A percentile compares a stretch with the other conserved stretches of the same genome.
Evolutionary conservation across 2,113 vertebrate genomes (phyloP).

Genomic region (Panurus biarmicus): DNA sequence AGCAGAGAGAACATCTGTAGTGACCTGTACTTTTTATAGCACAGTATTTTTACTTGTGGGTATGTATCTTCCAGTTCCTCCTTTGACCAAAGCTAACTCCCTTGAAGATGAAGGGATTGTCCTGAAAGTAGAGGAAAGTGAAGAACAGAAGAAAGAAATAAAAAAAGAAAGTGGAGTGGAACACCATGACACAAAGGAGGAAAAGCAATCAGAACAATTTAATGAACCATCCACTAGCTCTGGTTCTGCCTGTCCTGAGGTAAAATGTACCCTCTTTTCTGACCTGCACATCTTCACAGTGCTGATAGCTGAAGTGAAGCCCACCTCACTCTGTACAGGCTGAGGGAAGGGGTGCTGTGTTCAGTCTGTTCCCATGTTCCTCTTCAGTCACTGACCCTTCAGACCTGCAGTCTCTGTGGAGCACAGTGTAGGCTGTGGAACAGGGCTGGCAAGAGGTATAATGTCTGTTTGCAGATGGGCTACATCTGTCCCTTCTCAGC

Average conservation of each 20-base stretch:
- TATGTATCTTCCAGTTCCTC: conserved; percentile 54
- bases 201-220: conserved; percentile 46
- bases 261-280: background rate
- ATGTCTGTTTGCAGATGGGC: background rate
- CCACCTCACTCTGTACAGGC: background rate
- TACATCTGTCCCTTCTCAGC: background rate
- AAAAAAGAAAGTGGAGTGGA: conserved; percentile 53
- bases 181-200: conserved; percentile 8
- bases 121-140: conserved; percentile 59
- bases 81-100: conserved; percentile 63
- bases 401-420: rapidly evolving
- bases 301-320: background rate
- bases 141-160: conserved; percentile 51
- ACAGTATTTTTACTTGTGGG: background rate
- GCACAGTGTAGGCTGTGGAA: rapidly evolving
- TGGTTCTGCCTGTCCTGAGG: conserved; percentile 58
- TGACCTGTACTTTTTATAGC: background rate
- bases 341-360: background rate
- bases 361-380: background rate
- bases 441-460: background rate
- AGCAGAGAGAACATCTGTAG: background rate
- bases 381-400: background rate
- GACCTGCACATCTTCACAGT: background rate
- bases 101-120: conserved; percentile 64
- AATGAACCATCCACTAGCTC: conserved; percentile 73